Evolutionary conservation across 2,797 vertebrate genomes (phyloP), one percentile per base, ranked within the genome.

Genomic region (Vipera latastei): DNA sequence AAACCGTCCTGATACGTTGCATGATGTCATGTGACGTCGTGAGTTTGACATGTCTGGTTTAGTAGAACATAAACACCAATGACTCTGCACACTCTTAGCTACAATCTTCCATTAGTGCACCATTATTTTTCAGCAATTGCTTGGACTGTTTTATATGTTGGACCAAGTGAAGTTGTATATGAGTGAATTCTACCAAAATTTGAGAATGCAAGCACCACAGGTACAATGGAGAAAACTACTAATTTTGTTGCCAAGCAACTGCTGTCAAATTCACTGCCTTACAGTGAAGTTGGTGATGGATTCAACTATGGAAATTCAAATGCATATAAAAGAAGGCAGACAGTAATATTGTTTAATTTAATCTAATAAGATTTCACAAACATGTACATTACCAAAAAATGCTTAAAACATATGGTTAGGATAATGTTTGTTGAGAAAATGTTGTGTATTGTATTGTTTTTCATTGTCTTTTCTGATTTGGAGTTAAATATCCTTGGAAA

Each of bases 181-280:
- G 38, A 48, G 48, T 8, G 88, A 91, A 95, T 95, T 95, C 91
- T 94, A 56, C 91, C 6, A 92, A 92, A 89, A 93, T 95, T 90
- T 95, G 78, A 91, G 93, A 91, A 92, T 95, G 93, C 93, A 94
- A 85, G 55, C 59, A 92, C 86, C 48, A 92, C 26, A 2, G 89
- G 94, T 86, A 63, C 91, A 93, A 86, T 56, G 92, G 90, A 94
- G 91, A 94, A 60, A 89, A 94, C 94, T 93, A 26, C 86, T 53
- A n/a, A 94, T 95, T 90, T 92, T 93, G 96, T 97, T 97, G 96
- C 97, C 94, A 96, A 91, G 97, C 97, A 97, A 96, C 97, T 0
- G 3, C 94, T 94, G 94, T 53, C 53, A 92, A 94, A 93, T 95
- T 94, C 94, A 94, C 92, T 92, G 53, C 93, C 4, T 92, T 91